Conservation (phyloP, 2,113 vertebrate species). For the Plecotus auritus region DNA sequence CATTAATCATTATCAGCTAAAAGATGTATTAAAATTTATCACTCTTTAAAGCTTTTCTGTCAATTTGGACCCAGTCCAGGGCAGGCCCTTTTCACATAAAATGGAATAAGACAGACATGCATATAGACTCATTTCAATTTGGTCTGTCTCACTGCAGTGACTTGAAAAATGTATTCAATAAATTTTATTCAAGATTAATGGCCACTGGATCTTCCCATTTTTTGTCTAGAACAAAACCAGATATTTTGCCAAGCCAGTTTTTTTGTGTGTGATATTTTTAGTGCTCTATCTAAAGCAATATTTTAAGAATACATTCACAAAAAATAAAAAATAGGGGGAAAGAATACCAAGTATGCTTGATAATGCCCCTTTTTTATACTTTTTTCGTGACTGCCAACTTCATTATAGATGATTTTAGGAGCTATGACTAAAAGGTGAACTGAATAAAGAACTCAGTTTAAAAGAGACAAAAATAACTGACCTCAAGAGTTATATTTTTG, state of each 20-base stretch:
- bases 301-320: not conserved
- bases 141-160: conserved; percentile 35
- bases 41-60: conserved; percentile 38
- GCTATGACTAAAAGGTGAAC: not conserved
- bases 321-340: not conserved
- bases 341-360: not conserved
- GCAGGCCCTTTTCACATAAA: conserved; percentile 31
- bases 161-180: conserved; percentile 61
- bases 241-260: not conserved
- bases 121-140: conserved; percentile 41
- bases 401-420: not conserved
- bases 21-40: conserved; percentile 53
- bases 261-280: not conserved
- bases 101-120: conserved; percentile 37
- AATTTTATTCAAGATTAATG: conserved; percentile 58
- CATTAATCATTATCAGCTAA: conserved; percentile 50
- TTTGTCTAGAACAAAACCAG: conserved; percentile 11
- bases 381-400: not conserved
- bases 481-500: not conserved
- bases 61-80: conserved; percentile 41
- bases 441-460: not conserved
- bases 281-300: not conserved
- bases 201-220: not conserved
- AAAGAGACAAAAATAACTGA: not conserved
- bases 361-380: not conserved